Evolutionary conservation across 2,113 vertebrate species (phyloP).

Genomic region (Paratilapia polleni): DNA sequence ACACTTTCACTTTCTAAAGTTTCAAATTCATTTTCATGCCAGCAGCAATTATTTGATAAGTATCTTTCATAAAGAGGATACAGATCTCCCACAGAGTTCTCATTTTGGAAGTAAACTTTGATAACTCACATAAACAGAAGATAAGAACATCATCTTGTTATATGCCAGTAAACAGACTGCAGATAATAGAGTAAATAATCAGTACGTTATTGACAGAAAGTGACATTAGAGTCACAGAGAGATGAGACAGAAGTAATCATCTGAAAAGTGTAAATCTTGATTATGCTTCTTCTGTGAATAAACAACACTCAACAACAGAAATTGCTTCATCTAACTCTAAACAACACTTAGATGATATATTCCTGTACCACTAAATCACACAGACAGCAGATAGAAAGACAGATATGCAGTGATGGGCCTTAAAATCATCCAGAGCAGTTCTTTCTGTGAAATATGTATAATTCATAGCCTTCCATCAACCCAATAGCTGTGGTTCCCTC

Average conservation of each 20-base stretch:
- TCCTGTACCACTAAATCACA: constrained; percentile 2
- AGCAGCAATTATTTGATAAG: constrained; percentile 10
- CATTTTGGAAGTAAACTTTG: neutral
- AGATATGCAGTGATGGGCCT: constrained; percentile 36
- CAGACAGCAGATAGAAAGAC: neutral
- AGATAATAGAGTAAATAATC: neutral
- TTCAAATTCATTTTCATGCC: neutral
- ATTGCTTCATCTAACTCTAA: constrained; percentile 7
- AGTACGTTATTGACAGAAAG: neutral
- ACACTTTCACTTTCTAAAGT: neutral
- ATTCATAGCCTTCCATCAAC: constrained; percentile 44
- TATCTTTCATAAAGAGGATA: neutral
- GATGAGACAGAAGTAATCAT: neutral
- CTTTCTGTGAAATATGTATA: constrained; percentile 32
- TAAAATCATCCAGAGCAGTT: constrained; percentile 28
- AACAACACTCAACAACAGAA: neutral
- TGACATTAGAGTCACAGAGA: neutral
- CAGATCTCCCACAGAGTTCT: constrained; percentile 8
- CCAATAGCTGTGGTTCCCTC: constrained; percentile 30
- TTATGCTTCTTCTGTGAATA: neutral
- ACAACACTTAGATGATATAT: neutral
- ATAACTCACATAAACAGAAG: neutral
- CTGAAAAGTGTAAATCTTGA: constrained; percentile 15
- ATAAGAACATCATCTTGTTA: constrained; percentile 5
- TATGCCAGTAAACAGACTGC: constrained; percentile 2